phyloP scores from a whole-genome alignment of 2,113 vertebrate species.

The Gavia stellata region DNA sequence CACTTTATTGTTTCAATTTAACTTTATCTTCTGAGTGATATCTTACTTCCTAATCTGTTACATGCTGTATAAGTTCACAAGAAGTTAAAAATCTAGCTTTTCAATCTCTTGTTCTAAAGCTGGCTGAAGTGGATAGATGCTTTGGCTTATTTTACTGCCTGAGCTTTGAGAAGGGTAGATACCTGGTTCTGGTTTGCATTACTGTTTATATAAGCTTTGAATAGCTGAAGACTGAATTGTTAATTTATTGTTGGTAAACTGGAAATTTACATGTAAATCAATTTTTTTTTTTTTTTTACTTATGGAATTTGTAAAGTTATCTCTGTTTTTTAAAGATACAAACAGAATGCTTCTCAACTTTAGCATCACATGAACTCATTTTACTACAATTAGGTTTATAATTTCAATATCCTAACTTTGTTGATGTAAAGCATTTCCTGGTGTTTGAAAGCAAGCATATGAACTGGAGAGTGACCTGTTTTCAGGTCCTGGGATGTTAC shows the following conservation, averaged over 20 bases:
- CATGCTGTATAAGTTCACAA: neutral
- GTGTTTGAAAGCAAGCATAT: neutral
- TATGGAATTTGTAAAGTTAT: neutral
- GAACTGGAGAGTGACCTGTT: neutral
- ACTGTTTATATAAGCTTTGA: neutral
- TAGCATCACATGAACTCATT: neutral
- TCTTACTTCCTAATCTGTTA: neutral
- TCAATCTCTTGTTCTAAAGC: neutral
- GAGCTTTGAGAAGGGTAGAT: neutral
- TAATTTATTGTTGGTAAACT: neutral
- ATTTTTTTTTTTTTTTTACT: neutral
- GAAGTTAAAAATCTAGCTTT: neutral
- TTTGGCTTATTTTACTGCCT: neutral
- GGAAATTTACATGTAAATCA: neutral
- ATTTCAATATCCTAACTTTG: neutral
- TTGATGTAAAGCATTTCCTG: neutral
- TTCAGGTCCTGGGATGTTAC: neutral
- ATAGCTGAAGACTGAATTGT: neutral
- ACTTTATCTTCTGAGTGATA: neutral
- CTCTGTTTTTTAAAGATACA: neutral
- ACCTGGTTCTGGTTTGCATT: neutral
- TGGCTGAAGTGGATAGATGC: neutral
- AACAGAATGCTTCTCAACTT: neutral
- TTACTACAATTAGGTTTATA: neutral
- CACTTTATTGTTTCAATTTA: neutral